Percentiles rank a stretch among this genome's conserved stretches.
Evolutionary conservation across 2,888 invertebrate genomes (phyloP).

Genomic region (Tyria jacobaeae): DNA sequence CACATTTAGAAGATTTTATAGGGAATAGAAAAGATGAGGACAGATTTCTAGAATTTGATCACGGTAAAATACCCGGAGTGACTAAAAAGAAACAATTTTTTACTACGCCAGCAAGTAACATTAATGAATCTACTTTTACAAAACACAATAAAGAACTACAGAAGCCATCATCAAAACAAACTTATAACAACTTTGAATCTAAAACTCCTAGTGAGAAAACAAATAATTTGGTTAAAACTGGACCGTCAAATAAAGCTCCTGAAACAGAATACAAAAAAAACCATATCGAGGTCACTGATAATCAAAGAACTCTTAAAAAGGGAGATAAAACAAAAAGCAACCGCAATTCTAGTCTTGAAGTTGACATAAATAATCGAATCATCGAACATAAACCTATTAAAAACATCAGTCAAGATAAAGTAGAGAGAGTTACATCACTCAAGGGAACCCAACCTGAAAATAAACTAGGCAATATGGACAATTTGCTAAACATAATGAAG

Average conservation of each 20-base stretch:
- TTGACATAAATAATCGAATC: slow-evolving; percentile 1
- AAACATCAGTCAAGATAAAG: not conserved
- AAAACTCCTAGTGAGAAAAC: slow-evolving; percentile 13
- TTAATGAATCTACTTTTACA: slow-evolving; percentile 9
- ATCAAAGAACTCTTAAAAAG: slow-evolving; percentile 19
- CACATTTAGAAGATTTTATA: slow-evolving; percentile 23
- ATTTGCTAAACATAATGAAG: slow-evolving; percentile 69
- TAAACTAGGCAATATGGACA: slow-evolving; percentile 61
- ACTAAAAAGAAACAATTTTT: slow-evolving; percentile 11
- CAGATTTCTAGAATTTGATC: slow-evolving; percentile 18
- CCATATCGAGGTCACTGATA: slow-evolving; percentile 6
- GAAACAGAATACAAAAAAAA: slow-evolving; percentile 11
- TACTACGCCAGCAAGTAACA: slow-evolving; percentile 18
- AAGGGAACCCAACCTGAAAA: slow-evolving; percentile 11
- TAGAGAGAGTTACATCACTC: not conserved
- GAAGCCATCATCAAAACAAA: slow-evolving; percentile 11
- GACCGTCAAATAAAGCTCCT: slow-evolving; percentile 13
- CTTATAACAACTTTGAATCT: not conserved
- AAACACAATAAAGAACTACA: slow-evolving; percentile 16
- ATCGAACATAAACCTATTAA: not conserved
- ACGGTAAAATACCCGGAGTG: slow-evolving; percentile 11
- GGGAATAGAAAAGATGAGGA: slow-evolving; percentile 15
- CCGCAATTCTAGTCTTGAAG: not conserved
- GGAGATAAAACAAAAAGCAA: slow-evolving; percentile 11
- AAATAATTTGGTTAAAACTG: slow-evolving; percentile 14